Base-by-base conservation (phyloP, 2,888 invertebrate genomes). In the Cheilosia vernalis region DNA sequence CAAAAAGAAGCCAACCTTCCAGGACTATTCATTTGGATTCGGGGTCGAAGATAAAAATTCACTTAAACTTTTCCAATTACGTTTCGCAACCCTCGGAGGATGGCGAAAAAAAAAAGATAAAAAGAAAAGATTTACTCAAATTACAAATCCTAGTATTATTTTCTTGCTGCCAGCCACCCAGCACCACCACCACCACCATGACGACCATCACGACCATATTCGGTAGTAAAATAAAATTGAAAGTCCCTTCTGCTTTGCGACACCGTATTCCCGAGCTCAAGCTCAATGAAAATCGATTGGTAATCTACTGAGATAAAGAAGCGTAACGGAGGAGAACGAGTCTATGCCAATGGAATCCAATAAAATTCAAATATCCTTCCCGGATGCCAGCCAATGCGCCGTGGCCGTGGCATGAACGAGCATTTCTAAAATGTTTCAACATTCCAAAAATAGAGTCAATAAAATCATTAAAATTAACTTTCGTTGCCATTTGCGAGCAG, bases 31-130 rank as follows among this genome's bases (percentile, higher is more conserved):
- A 58, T 37, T 58, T 10, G 33, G 56, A 30, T 58, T 33, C 37
- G 33, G 17, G 55, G 77, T 58, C 80, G 61, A 74, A 83, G 83
- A 77, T 83, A 83, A 87, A 87, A 87, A 87, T 87, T 87, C 87
- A 87, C 87, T 87, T 87, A 81, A 87, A 87, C 87, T 87, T 87
- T 87, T 87, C 87, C 87, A 87, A 87, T 87, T 87, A 87, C 87
- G 87, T 81, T 55, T 81, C 67, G 76, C 66, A 87, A 87, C 87
- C 81, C 84, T 63, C 42, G 13, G 2, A 15, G 53, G n/a, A 37
- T 30, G 55, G 37, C 56, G 44, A 63, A 69, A 61, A 72, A 63
- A 66, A 9, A 30, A 63, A 49, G 42, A 74, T 58, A 74, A 79
- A 70, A 70, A 44, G 64, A 87, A 87, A 87, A 84, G 87, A 87